Conservation (phyloP, 2,888 invertebrate species). For the Trachelus iudaicus region DNA sequence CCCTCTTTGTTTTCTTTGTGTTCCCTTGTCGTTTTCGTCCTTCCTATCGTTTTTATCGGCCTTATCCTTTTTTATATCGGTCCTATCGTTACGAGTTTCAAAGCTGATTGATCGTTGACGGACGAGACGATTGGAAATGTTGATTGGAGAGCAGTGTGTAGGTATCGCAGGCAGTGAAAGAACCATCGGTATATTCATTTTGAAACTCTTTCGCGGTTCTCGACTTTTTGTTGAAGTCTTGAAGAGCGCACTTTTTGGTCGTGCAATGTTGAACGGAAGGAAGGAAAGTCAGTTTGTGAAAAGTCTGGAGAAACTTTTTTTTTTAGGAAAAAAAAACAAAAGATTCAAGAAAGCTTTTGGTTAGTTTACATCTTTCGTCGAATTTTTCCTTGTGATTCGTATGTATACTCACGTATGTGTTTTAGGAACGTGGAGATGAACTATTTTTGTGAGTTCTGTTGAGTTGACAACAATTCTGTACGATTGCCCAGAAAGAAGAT, state of each 20-base stretch:
- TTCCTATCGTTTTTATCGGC: background rate
- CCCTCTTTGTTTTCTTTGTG: constrained; percentile 4
- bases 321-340: background rate
- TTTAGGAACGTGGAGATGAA: background rate
- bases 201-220: background rate
- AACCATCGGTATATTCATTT: background rate
- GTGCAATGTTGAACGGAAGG: background rate
- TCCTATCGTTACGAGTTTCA: background rate
- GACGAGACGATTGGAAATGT: background rate
- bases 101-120: background rate
- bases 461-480: background rate
- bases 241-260: background rate
- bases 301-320: background rate
- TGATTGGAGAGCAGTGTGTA: background rate
- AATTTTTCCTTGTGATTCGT: background rate
- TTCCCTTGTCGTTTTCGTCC: constrained; percentile 6
- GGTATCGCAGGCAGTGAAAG: background rate
- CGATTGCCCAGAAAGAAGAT: background rate
- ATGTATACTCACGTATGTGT: background rate
- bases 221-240: background rate
- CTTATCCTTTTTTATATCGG: constrained; percentile 17
- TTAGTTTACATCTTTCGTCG: background rate
- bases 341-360: background rate
- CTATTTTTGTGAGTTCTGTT: background rate
- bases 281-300: background rate